Base-by-base conservation (phyloP, 2,797 vertebrate species). In the Pangasius larnaudii region DNA sequence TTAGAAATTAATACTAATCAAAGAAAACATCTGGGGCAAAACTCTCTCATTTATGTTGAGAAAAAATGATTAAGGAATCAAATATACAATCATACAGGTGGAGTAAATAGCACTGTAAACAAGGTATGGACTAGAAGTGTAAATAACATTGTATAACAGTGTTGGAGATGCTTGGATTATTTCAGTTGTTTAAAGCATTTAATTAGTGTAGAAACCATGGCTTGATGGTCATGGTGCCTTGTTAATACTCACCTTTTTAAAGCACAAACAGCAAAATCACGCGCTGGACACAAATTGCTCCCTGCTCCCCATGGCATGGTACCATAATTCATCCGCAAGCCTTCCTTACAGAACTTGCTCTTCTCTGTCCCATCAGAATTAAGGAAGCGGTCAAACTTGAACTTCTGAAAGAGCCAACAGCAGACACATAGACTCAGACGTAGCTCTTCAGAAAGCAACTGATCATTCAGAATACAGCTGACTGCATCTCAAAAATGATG, bases 251-350 rank as follows among this genome's bases (percentile, higher is more conserved):
- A 99, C 91, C 97, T 94, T 91, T 99, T 99, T 72, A 99, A 95
- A 90, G 97, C 94, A 30, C 91, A 93, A 5, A 93, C 19, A 8
- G 98, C 98, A 0, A 99, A 97, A 89, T 96, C 96, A 6, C 96
- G 94, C 14, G 97, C 99, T 0, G 97, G 95, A 61, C 98, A 99
- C n/a, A 93, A 94, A 90, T 96, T 97, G 19, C 87, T 89, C 0
- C 97, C 97, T 0, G 96, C 96, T 0, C 98, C 98, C 98, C 98
- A 99, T 0, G 98, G 98, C 97, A 99, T 95, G 90, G 14, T 97
- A 90, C 92, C 95, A 67, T 98, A 95, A 89, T 97, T 97, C 90
- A 98, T 84, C 80, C 84, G 96, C 88, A 93, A 93, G 24, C 95
- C 96, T 0, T 93, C 83, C 90, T 97, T 99, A 91, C 94, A 97